Conservation (phyloP, 2,888 invertebrate species). For the Phytoseiulus persimilis region DNA sequence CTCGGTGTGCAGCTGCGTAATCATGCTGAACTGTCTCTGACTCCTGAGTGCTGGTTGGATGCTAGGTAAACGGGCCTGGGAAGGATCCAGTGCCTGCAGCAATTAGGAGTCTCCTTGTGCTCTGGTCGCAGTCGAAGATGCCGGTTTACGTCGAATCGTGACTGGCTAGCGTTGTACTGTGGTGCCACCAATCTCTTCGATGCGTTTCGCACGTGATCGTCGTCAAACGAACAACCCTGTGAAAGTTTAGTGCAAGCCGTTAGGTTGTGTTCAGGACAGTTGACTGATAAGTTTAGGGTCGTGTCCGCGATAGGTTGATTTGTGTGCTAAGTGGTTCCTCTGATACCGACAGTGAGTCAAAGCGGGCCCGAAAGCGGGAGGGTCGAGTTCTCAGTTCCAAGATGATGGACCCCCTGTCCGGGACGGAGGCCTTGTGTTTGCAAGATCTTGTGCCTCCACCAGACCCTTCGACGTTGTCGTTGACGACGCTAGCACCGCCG, state of each 20-base stretch:
- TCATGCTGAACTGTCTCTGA: background rate
- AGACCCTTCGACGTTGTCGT: conserved; percentile 39
- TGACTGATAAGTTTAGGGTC: background rate
- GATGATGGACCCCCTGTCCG: conserved; percentile 29
- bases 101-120: background rate
- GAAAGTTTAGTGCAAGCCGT: background rate
- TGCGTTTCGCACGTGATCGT: background rate
- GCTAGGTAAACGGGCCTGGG: background rate
- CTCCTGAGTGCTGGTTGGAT: background rate
- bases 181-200: background rate
- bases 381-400: background rate
- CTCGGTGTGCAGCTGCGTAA: background rate
- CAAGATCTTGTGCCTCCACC: conserved; percentile 47
- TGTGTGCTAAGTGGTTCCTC: background rate
- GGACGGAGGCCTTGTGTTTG: conserved; percentile 50
- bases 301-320: background rate
- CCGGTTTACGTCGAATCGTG: background rate
- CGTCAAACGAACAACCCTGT: background rate
- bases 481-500: conserved; percentile 32
- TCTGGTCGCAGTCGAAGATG: background rate
- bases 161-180: background rate
- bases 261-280: background rate
- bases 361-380: background rate
- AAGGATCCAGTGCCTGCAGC: background rate
- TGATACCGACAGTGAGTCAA: background rate